A percentile compares a stretch with the other conserved stretches of the same genome.
Evolutionary conservation across 2,797 vertebrate species (phyloP).

Genomic region (Loris lydekkerianus): DNA sequence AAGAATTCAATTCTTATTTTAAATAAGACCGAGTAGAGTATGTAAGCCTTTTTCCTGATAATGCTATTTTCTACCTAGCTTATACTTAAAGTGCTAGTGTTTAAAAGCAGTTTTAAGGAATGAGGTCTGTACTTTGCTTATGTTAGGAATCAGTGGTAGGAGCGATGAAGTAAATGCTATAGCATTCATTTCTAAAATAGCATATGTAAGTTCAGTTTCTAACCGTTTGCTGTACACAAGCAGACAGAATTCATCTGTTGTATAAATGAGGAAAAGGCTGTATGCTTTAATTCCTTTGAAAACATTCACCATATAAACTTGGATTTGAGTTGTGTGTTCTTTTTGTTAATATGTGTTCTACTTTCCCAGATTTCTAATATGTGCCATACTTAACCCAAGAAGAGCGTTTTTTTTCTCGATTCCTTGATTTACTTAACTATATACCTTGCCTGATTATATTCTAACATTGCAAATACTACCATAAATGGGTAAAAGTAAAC

Average conservation of each 20-base stretch:
- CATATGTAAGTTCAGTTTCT: no score
- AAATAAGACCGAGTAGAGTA: not conserved
- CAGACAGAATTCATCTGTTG: no score
- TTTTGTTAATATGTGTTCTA: conserved; percentile 59
- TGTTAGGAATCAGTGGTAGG: no score
- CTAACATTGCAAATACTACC: conserved; percentile 56
- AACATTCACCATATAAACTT: conserved; percentile 77
- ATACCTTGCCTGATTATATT: conserved; percentile 68
- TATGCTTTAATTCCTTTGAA: conserved; percentile 61
- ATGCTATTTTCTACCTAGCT: not conserved
- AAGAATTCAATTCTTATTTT: not conserved
- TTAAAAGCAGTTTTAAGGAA: conserved; percentile 22
- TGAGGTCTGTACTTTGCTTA: not conserved
- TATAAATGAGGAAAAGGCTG: conserved; percentile 23
- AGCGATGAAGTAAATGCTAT: no score
- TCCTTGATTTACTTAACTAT: conserved; percentile 73
- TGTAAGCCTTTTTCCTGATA: not conserved
- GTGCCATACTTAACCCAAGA: conserved; percentile 75
- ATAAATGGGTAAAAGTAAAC: conserved; percentile 78
- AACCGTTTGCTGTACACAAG: no score
- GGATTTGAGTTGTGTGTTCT: conserved; percentile 58
- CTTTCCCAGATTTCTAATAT: conserved; percentile 52
- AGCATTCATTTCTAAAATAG: no score
- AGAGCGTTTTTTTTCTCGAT: conserved; percentile 74
- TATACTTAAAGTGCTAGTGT: not conserved